Evolutionary conservation across 2,888 invertebrate genomes (phyloP).

Genomic region (Nineta flava): DNA sequence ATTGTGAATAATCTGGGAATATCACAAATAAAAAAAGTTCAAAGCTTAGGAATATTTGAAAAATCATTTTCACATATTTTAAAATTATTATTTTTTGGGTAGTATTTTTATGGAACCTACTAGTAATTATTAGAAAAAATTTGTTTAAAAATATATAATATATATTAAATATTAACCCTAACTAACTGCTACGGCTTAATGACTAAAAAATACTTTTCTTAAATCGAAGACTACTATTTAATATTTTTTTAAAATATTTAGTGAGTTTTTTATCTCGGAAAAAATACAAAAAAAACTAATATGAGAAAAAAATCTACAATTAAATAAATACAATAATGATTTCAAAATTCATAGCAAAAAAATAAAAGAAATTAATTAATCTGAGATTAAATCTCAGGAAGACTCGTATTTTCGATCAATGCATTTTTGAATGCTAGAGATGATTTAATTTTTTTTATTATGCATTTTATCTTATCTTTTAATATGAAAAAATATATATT

Average conservation of each 20-base stretch:
- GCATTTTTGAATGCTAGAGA: not conserved
- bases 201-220: too few relatives aligned
- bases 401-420: not conserved
- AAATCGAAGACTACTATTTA: too few relatives aligned
- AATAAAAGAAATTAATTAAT: not conserved
- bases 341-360: not conserved
- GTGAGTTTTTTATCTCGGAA: too few relatives aligned
- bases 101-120: too few relatives aligned
- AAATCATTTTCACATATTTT: too few relatives aligned
- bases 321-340: not conserved
- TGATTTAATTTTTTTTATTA: not conserved
- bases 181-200: not conserved
- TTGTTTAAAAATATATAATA: too few relatives aligned
- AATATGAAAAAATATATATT: not conserved
- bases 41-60: too few relatives aligned
- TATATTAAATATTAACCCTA: not conserved
- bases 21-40: too few relatives aligned
- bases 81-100: too few relatives aligned
- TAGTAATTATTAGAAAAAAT: too few relatives aligned
- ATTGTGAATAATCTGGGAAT: too few relatives aligned
- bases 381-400: constrained; percentile 2
- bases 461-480: not conserved
- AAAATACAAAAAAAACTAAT: not conserved
- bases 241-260: not conserved
- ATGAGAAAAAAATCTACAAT: not conserved